Evolutionary conservation across 2,888 invertebrate genomes (phyloP).

Genomic region (Yponomeuta evonymella): DNA sequence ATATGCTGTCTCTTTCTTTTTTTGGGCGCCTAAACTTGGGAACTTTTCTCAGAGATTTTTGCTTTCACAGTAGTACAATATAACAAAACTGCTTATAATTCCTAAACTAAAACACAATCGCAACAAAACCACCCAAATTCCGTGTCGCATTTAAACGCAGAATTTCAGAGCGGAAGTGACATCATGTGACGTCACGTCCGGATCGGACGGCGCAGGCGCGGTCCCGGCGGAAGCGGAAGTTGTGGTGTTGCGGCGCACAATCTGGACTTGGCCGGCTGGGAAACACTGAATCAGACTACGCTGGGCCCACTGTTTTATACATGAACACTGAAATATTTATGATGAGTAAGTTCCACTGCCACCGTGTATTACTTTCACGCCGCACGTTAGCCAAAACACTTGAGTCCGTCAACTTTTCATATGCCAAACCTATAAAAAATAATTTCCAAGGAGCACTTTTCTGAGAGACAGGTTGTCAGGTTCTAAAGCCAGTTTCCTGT

Average conservation of each 20-base stretch:
- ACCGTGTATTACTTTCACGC: not conserved
- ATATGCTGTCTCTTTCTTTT: too few species aligned
- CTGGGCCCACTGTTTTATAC: constrained; percentile 31
- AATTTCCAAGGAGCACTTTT: too few species aligned
- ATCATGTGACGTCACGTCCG: constrained; percentile 49
- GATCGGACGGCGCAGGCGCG: constrained; percentile 54
- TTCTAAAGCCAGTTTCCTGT: too few species aligned
- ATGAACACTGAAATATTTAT: constrained; percentile 15
- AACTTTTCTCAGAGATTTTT: too few species aligned
- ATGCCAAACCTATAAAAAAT: too few species aligned
- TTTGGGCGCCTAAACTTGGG: too few species aligned
- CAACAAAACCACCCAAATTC: constrained; percentile 10
- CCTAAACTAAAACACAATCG: not conserved
- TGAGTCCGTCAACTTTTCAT: not conserved
- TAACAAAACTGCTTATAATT: not conserved
- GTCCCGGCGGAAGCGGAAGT: constrained; percentile 67
- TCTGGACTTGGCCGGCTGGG: constrained; percentile 69
- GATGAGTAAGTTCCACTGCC: constrained; percentile 4
- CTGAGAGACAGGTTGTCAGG: too few species aligned
- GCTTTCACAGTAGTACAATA: not conserved
- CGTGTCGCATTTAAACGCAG: constrained; percentile 28
- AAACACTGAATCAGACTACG: constrained; percentile 72
- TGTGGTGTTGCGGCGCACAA: constrained; percentile 71
- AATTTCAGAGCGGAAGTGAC: constrained; percentile 41
- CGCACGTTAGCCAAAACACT: not conserved